Evolutionary conservation across 2,888 invertebrate genomes (phyloP).

Genomic region (Pammene fasciana): DNA sequence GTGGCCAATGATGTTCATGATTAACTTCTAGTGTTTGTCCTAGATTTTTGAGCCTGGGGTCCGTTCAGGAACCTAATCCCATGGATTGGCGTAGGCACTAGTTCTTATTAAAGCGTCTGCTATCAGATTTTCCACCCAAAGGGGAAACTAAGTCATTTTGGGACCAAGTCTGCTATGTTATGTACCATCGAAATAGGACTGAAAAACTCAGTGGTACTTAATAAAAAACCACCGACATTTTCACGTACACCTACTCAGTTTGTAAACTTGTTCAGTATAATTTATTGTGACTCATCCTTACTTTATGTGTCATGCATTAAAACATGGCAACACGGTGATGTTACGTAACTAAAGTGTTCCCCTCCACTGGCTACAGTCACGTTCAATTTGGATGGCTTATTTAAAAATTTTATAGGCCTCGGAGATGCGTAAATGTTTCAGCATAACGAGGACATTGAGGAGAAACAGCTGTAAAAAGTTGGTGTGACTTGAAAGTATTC

Average conservation of each 20-base stretch:
- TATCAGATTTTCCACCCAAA: no score
- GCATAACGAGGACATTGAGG: not conserved
- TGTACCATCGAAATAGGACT: no score
- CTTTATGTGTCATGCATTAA: slow-evolving; percentile 28
- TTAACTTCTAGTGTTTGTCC: no score
- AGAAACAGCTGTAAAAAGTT: not conserved
- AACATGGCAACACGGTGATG: slow-evolving; percentile 4
- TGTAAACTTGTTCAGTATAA: slow-evolving; percentile 19
- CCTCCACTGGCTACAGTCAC: slow-evolving; percentile 22
- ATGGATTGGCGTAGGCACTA: no score
- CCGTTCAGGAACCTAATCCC: no score
- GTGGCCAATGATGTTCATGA: no score
- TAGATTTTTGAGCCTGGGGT: no score
- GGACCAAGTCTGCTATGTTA: no score
- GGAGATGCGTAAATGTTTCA: not conserved
- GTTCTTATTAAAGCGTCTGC: no score
- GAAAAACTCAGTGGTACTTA: no score
- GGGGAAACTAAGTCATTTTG: no score
- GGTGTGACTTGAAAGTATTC: no score
- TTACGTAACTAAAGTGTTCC: slow-evolving; percentile 1
- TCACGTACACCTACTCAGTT: not conserved
- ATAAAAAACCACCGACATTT: not conserved
- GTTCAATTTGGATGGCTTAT: slow-evolving; percentile 33
- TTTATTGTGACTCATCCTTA: not conserved
- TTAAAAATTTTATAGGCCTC: slow-evolving; percentile 26